Conservation (phyloP, 2,113 vertebrate species). For the Nibea coibor region DNA sequence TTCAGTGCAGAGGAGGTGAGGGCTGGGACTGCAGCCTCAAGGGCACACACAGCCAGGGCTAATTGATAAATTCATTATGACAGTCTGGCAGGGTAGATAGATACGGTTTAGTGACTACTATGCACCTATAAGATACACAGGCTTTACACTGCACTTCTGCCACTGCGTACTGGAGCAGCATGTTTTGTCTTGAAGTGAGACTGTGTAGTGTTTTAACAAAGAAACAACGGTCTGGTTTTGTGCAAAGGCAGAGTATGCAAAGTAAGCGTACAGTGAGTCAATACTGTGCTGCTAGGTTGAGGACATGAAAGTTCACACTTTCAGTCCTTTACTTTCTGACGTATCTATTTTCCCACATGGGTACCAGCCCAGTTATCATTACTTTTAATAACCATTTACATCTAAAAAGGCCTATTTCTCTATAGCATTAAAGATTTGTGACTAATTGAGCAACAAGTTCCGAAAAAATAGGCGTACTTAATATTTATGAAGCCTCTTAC, state of each 20-base stretch:
- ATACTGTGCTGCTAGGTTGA: neutral
- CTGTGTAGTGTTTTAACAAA: constrained; percentile 16
- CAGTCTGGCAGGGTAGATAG: constrained; percentile 58
- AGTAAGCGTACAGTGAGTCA: neutral
- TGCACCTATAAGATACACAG: constrained; percentile 16
- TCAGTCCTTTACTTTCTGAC: constrained; percentile 2
- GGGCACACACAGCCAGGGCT: constrained; percentile 49
- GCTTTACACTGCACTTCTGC: neutral
- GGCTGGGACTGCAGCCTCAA: constrained; percentile 60
- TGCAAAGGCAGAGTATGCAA: neutral
- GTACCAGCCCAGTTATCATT: neutral
- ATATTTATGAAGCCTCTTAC: neutral
- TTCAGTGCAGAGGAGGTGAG: constrained; percentile 51
- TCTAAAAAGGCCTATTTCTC: neutral
- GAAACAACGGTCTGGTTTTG: neutral
- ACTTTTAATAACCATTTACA: neutral
- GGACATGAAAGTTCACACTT: neutral
- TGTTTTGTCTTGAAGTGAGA: constrained; percentile 16
- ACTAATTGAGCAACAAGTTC: neutral
- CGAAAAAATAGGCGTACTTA: neutral
- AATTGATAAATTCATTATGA: constrained; percentile 77
- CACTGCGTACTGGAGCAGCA: constrained; percentile 10
- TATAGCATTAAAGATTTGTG: neutral
- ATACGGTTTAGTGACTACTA: constrained; percentile 54
- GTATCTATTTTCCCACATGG: neutral